Conservation (phyloP, 2,113 vertebrate genomes). For the Heterochromis multidens region DNA sequence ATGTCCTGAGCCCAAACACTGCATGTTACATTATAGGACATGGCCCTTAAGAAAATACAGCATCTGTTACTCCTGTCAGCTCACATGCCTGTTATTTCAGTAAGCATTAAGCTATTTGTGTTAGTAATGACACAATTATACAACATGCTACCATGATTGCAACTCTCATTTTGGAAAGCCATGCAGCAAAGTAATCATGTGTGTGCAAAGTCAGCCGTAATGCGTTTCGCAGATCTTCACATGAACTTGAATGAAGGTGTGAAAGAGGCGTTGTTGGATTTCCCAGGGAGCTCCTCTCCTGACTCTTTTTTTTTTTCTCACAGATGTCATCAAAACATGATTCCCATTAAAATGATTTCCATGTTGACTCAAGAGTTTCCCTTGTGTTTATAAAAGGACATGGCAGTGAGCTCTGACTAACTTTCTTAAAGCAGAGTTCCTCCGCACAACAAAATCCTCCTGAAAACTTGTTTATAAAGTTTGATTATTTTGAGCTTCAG, state of each 20-base stretch:
- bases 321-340: slow-evolving; percentile 48
- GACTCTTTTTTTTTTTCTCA: neutral
- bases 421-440: neutral
- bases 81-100: slow-evolving; percentile 1
- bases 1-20: slow-evolving; percentile 27
- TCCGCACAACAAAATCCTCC: slow-evolving; percentile 1
- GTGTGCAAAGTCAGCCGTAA: neutral
- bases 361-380: slow-evolving; percentile 35
- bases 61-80: slow-evolving; percentile 22
- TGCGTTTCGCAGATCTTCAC: slow-evolving; percentile 29
- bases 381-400: slow-evolving; percentile 19
- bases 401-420: slow-evolving; percentile 6
- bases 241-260: slow-evolving; percentile 26
- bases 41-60: slow-evolving; percentile 5
- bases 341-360: slow-evolving; percentile 47
- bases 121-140: slow-evolving; percentile 1
- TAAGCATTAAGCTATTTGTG: neutral
- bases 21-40: slow-evolving; percentile 19
- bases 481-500: slow-evolving; percentile 20
- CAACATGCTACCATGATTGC: neutral
- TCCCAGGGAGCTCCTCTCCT: slow-evolving; percentile 29
- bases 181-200: neutral
- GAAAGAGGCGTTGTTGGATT: slow-evolving; percentile 11
- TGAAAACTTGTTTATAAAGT: slow-evolving; percentile 38
- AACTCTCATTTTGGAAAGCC: neutral